Conservation (phyloP, 2,888 invertebrate genomes). For the Cyrtodaria siliqua region DNA sequence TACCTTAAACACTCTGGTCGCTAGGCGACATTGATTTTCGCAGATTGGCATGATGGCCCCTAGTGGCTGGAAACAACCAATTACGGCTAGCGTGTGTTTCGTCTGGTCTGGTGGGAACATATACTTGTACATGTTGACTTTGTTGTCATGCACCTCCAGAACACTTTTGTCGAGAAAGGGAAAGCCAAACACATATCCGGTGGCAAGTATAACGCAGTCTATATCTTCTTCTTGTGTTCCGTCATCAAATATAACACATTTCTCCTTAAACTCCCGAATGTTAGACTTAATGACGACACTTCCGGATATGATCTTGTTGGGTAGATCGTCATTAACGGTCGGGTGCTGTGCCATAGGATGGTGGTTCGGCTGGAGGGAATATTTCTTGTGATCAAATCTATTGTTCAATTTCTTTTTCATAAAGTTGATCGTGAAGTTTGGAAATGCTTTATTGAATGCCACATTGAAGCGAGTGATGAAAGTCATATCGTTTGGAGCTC, state of each 20-base stretch:
- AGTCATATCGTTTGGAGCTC: neutral
- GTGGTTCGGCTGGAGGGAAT: constrained; percentile 85
- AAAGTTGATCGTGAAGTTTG: constrained; percentile 13
- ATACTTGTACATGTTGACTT: constrained; percentile 85
- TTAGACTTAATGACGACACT: constrained; percentile 83
- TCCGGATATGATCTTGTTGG: constrained; percentile 84
- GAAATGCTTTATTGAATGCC: constrained; percentile 4
- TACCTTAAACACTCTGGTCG: constrained; percentile 83
- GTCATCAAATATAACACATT: constrained; percentile 80
- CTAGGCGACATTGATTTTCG: constrained; percentile 86
- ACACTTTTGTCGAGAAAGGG: constrained; percentile 85
- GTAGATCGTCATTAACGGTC: constrained; percentile 85
- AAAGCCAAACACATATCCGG: constrained; percentile 86
- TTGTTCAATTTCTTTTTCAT: constrained; percentile 69
- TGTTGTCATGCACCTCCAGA: constrained; percentile 73
- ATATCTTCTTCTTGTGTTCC: constrained; percentile 79
- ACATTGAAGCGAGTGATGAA: neutral
- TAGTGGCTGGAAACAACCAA: constrained; percentile 86
- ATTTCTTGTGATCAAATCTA: constrained; percentile 84
- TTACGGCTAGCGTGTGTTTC: constrained; percentile 85
- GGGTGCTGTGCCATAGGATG: constrained; percentile 75
- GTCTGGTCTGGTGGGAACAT: constrained; percentile 84
- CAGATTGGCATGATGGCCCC: constrained; percentile 87
- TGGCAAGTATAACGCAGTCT: constrained; percentile 84
- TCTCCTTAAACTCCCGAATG: constrained; percentile 76